A percentile compares a stretch with the other conserved stretches of the same genome.
Evolutionary conservation across 2,888 invertebrate genomes (phyloP).

Genomic region (Epiperipatus broadwayi): DNA sequence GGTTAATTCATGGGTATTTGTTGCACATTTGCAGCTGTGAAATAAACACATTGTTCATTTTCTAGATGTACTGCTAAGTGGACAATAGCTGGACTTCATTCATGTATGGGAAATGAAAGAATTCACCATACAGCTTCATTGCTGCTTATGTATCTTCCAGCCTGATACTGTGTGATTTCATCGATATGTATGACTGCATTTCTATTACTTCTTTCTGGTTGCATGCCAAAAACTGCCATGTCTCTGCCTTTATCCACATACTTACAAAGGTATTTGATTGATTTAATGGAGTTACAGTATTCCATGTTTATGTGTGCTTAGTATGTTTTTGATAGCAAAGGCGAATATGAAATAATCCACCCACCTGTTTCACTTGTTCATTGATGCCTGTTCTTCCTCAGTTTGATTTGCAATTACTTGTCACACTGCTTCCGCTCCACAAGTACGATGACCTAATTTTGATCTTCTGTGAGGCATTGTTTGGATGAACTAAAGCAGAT

Average conservation of each 20-base stretch:
- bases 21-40: no score
- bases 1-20: conserved; percentile 19
- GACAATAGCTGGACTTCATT: conserved; percentile 20
- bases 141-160: conserved; percentile 24
- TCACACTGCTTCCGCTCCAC: no score
- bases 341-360: no score
- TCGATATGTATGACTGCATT: conserved; percentile 14
- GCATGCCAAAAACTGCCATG: conserved; percentile 21
- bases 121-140: conserved; percentile 26
- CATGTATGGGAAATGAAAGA: conserved; percentile 22
- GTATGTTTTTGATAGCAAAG: no score
- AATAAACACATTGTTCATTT: conserved; percentile 23
- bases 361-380: no score
- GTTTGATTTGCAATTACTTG: no score
- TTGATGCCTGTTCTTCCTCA: no score
- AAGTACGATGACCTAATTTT: no score
- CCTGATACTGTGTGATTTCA: conserved; percentile 23
- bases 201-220: background rate
- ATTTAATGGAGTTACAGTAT: conserved; percentile 17
- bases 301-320: conserved; percentile 29
- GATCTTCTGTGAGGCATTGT: no score
- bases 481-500: no score
- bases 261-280: conserved; percentile 22
- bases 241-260: conserved; percentile 30
- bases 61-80: conserved; percentile 22